A percentile compares a stretch with the other conserved stretches of the same genome.
phyloP scores from a whole-genome alignment of 1,140 invertebrate genomes.

The Drosophila saltans region DNA sequence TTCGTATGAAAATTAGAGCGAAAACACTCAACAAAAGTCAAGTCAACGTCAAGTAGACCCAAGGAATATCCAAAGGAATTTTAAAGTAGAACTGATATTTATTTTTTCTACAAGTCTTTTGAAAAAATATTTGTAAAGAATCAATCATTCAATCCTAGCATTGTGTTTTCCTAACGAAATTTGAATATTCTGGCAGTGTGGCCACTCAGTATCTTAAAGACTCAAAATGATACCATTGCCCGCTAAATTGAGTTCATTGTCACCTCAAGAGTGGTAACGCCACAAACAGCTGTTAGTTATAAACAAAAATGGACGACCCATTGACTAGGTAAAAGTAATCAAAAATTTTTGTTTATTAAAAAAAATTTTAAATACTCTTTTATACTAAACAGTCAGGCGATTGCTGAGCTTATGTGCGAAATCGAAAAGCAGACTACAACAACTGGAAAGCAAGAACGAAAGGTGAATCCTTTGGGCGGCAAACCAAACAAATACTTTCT shows the following conservation, averaged over 20 bases:
- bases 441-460: conserved; percentile 50
- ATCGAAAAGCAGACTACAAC: conserved; percentile 18
- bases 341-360: neutral
- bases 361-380: neutral
- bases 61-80: too few species aligned
- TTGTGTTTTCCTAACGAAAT: neutral
- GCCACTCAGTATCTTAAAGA: neutral
- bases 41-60: too few species aligned
- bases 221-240: neutral
- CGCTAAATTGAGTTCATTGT: neutral
- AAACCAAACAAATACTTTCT: conserved; percentile 71
- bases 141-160: too few species aligned
- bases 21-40: too few species aligned
- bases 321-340: conserved; percentile 37
- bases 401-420: conserved; percentile 58
- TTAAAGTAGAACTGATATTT: too few species aligned
- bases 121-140: too few species aligned
- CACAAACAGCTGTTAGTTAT: conserved; percentile 21
- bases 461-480: conserved; percentile 73
- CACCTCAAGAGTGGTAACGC: neutral
- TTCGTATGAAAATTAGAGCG: too few species aligned
- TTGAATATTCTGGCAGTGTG: neutral
- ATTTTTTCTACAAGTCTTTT: too few species aligned
- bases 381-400: conserved; percentile 41
- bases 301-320: conserved; percentile 43